Conservation (phyloP, 2,113 vertebrate genomes). For the Megaceryle maxima region DNA sequence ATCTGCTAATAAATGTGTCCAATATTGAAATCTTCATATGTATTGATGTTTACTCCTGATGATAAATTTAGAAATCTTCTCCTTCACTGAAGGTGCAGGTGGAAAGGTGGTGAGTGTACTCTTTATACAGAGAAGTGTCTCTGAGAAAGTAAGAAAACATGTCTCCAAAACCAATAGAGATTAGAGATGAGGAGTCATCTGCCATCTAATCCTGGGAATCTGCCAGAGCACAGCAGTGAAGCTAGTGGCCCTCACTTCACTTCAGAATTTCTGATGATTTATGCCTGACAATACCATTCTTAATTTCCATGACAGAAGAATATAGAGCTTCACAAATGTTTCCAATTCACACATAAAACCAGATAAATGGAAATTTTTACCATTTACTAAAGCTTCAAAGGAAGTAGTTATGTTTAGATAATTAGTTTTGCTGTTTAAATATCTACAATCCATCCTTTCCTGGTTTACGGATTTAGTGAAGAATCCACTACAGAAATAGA, state of each 20-base stretch:
- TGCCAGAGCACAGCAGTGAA: neutral
- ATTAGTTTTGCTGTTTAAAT: conserved; percentile 49
- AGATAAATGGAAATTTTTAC: conserved; percentile 31
- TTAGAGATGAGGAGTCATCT: neutral
- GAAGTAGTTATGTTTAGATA: conserved; percentile 40
- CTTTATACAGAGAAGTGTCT: neutral
- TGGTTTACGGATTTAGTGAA: conserved; percentile 15
- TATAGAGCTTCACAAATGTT: conserved; percentile 1
- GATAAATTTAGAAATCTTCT: neutral
- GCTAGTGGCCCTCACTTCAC: neutral
- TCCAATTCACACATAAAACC: conserved; percentile 1
- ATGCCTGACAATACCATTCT: neutral
- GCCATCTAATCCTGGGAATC: neutral
- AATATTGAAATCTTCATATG: neutral
- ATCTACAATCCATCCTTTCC: neutral
- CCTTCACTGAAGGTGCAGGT: neutral
- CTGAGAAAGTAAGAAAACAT: neutral
- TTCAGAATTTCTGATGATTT: neutral
- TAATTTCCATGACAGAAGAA: conserved; percentile 36
- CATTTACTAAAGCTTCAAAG: conserved; percentile 25
- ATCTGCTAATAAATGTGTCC: neutral
- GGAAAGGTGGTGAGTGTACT: neutral
- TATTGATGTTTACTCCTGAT: neutral
- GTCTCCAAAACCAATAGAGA: neutral
- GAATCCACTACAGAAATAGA: conserved; percentile 11